phyloP scores from a whole-genome alignment of 2,888 invertebrate species.

The Zhuqinia jingwanae region DNA sequence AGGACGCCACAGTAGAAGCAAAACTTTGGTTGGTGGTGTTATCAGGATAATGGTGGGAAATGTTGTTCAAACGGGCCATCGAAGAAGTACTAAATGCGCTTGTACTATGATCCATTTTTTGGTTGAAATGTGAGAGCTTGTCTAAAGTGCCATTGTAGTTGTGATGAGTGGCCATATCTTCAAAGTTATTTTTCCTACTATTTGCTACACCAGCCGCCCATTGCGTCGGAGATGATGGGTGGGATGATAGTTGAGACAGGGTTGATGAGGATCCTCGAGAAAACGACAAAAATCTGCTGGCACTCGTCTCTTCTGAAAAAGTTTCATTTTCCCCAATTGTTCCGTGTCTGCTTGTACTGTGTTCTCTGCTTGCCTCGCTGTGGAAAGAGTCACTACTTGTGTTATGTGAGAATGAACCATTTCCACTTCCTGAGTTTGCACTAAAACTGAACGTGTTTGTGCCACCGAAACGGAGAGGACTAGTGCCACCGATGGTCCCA shows the following conservation, averaged over 20 bases:
- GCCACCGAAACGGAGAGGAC: constrained; percentile 34
- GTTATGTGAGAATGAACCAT: constrained; percentile 26
- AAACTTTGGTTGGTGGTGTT: constrained; percentile 62
- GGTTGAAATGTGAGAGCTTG: constrained; percentile 1
- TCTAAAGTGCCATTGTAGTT: constrained; percentile 29
- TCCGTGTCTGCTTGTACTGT: constrained; percentile 39
- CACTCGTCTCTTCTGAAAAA: constrained; percentile 43
- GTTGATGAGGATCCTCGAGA: constrained; percentile 42
- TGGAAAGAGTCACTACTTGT: constrained; percentile 29
- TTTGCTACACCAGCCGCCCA: constrained; percentile 43
- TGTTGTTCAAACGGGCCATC: constrained; percentile 7
- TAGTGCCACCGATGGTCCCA: constrained; percentile 64
- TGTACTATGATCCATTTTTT: constrained; percentile 7
- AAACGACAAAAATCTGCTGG: constrained; percentile 55
- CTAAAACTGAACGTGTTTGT: constrained; percentile 41
- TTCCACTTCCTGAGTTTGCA: constrained; percentile 47
- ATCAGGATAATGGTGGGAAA: constrained; percentile 42
- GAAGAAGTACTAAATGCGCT: neutral
- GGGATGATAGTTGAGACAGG: constrained; percentile 39
- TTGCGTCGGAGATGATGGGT: constrained; percentile 32
- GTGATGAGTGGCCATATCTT: constrained; percentile 33
- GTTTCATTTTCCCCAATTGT: constrained; percentile 66
- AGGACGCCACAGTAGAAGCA: neutral
- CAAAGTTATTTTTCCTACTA: constrained; percentile 34
- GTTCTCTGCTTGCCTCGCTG: constrained; percentile 34